A percentile compares a stretch with the other conserved stretches of the same genome.
Conservation (phyloP, 2,113 vertebrate species). For the Menidia beryllina region DNA sequence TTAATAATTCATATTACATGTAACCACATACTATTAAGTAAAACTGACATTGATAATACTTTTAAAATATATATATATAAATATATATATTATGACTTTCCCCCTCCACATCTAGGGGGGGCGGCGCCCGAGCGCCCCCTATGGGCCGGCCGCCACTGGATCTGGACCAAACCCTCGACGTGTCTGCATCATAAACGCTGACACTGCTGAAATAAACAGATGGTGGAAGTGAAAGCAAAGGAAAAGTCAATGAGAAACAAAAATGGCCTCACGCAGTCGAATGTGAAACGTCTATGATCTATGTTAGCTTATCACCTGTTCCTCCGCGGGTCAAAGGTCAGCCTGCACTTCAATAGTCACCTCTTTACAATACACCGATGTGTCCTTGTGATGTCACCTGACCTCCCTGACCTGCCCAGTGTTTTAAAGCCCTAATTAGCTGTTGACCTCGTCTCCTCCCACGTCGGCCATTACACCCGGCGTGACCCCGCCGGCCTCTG, state of each 20-base stretch:
- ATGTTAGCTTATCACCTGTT: conserved; percentile 54
- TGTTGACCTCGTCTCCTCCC: conserved; percentile 68
- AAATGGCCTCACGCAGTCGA: not conserved
- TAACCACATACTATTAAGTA: no score
- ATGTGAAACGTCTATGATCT: conserved; percentile 31
- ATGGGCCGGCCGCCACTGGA: no score
- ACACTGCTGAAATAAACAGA: no score
- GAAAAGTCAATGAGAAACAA: not conserved
- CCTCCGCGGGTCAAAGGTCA: conserved; percentile 60
- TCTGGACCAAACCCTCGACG: no score
- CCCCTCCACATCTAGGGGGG: no score
- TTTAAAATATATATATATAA: no score
- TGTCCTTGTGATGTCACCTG: conserved; percentile 64
- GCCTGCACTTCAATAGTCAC: conserved; percentile 31
- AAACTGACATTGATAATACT: no score
- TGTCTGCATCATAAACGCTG: no score
- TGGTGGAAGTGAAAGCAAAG: no score
- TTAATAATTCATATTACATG: no score
- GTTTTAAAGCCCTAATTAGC: conserved; percentile 76
- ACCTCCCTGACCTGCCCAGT: conserved; percentile 63
- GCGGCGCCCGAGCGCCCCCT: no score
- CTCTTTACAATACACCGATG: conserved; percentile 47
- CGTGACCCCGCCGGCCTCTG: conserved; percentile 41
- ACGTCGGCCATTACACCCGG: conserved; percentile 55
- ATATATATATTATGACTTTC: no score